These are phyloP conservation scores for Phalacrocorax pelagicus DNA, from an alignment of 2,113 vertebrate species.

Conservation along the genomic window DNA sequence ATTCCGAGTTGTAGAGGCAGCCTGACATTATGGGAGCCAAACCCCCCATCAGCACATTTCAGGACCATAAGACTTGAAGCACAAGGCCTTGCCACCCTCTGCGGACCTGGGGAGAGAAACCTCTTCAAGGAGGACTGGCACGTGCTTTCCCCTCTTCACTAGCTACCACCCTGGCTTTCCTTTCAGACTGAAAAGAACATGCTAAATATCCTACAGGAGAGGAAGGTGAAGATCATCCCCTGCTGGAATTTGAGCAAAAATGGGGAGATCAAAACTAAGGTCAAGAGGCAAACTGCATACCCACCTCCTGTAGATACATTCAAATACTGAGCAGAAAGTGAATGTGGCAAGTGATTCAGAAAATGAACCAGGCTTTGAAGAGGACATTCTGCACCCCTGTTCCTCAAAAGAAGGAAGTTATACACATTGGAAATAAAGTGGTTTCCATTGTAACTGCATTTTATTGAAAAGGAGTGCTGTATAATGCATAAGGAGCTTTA, in stretches of 20 bases:
- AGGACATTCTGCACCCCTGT: not conserved
- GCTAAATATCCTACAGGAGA: not conserved
- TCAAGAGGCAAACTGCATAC: not conserved
- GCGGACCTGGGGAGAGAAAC: not conserved
- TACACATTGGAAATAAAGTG: not conserved
- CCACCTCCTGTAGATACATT: not conserved
- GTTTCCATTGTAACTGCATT: not conserved
- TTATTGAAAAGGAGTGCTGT: conserved; percentile 1
- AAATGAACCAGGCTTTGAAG: not conserved
- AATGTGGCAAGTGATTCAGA: not conserved
- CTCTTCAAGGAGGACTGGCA: not conserved
- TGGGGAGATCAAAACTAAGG: not conserved
- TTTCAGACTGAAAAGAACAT: not conserved
- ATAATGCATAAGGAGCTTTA: conserved; percentile 27
- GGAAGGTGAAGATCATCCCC: not conserved
- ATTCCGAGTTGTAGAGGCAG: not conserved
- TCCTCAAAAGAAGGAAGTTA: not conserved
- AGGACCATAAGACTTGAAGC: not conserved
- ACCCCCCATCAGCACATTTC: not conserved
- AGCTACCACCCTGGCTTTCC: not conserved
- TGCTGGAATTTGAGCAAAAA: not conserved
- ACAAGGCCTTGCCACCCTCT: not conserved
- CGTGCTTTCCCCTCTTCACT: not conserved
- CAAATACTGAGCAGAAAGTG: not conserved
- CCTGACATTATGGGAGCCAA: not conserved